A percentile compares a stretch with the other conserved stretches of the same genome.
Evolutionary conservation across 2,113 vertebrate species (phyloP).

Genomic region (Geothlypis trichas): DNA sequence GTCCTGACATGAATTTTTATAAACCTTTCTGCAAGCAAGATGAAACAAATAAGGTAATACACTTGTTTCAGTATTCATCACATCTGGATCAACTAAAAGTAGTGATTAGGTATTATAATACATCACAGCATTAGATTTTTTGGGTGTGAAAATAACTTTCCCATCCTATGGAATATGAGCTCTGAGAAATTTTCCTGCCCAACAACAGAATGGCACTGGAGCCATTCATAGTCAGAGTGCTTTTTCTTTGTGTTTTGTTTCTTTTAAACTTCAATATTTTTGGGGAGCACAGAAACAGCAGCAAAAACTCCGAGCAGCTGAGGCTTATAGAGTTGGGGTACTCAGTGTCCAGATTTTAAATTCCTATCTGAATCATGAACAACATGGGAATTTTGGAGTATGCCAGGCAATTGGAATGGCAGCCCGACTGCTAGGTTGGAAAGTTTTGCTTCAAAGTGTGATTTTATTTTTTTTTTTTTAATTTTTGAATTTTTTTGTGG

Average conservation of each 20-base stretch:
- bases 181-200: background rate
- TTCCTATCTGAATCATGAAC: background rate
- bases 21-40: conserved; percentile 1
- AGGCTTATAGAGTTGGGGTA: accelerated
- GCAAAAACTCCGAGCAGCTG: background rate
- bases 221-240: background rate
- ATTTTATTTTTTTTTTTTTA: background rate
- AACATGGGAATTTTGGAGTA: background rate
- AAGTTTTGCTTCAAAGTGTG: background rate
- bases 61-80: background rate
- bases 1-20: conserved; percentile 19
- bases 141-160: background rate
- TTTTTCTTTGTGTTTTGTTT: background rate
- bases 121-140: background rate
- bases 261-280: background rate
- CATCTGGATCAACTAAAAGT: background rate
- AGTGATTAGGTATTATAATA: background rate
- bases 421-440: background rate
- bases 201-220: background rate
- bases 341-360: background rate
- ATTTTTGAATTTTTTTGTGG: background rate
- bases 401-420: background rate
- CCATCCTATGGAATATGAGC: background rate
- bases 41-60: background rate
- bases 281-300: background rate